These are phyloP conservation scores for Prionace glauca DNA, from an alignment of 2,797 vertebrate genomes.

Conservation along the genomic window DNA sequence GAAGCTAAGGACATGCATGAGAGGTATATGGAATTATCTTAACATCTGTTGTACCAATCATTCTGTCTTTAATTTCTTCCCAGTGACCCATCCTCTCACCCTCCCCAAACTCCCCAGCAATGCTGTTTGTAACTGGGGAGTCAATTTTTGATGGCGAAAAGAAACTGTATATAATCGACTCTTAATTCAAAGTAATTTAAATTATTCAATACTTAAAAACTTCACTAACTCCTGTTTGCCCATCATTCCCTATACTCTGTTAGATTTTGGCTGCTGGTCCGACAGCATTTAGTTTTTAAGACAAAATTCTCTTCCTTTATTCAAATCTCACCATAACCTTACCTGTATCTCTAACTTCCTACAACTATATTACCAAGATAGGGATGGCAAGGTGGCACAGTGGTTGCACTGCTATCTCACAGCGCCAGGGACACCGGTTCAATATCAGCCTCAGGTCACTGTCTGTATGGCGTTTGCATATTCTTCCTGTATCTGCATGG, in stretches of 20 bases:
- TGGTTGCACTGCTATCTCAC: no score
- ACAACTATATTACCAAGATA: not conserved
- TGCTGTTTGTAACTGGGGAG: not conserved
- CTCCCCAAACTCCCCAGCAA: not conserved
- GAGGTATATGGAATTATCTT: conserved; percentile 66
- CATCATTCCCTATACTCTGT: no score
- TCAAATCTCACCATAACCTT: not conserved
- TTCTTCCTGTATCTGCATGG: no score
- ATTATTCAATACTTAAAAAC: not conserved
- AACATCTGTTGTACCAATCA: not conserved
- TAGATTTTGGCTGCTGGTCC: not conserved
- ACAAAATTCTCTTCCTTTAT: not conserved
- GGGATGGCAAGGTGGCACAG: no score
- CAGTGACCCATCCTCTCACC: no score
- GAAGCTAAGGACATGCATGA: conserved; percentile 99
- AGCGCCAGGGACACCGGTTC: no score
- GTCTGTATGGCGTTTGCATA: no score
- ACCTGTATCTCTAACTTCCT: not conserved
- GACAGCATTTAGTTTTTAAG: not conserved
- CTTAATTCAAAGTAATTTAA: not conserved
- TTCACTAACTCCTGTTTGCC: not conserved
- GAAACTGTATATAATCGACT: no score
- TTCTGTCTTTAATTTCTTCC: not conserved
- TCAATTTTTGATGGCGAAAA: not conserved
- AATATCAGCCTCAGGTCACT: no score